Conservation (phyloP, 2,113 vertebrate genomes). For the Rissa tridactyla region DNA sequence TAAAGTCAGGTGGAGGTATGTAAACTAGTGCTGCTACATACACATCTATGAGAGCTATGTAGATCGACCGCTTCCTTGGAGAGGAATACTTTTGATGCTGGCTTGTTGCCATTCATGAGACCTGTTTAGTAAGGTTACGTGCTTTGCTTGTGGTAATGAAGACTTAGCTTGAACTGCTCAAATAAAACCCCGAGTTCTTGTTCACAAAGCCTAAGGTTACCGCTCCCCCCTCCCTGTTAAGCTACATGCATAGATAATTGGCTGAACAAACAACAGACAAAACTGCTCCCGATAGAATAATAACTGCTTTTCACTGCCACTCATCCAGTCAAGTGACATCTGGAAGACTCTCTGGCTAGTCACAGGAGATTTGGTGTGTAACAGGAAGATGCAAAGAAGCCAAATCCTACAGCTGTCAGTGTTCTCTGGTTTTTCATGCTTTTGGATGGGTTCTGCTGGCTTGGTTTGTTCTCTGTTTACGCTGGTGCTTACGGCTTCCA, state of each 20-base stretch:
- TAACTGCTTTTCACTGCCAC: slow-evolving; percentile 52
- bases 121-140: background rate
- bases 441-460: slow-evolving; percentile 49
- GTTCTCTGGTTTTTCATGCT: background rate
- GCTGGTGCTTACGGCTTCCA: background rate
- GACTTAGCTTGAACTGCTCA: background rate
- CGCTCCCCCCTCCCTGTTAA: slow-evolving; percentile 5
- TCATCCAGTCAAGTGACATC: slow-evolving; percentile 60
- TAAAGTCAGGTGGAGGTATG: background rate
- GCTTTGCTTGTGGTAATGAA: slow-evolving; percentile 31
- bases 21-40: background rate
- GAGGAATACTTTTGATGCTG: background rate
- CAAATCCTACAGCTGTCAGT: slow-evolving; percentile 53
- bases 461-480: slow-evolving; percentile 37
- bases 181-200: background rate
- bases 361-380: slow-evolving; percentile 46
- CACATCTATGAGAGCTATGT: background rate
- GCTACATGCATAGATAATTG: slow-evolving; percentile 46
- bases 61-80: background rate
- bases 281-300: slow-evolving; percentile 48
- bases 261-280: slow-evolving; percentile 55
- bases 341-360: slow-evolving; percentile 52
- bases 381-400: slow-evolving; percentile 35
- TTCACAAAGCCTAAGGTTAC: slow-evolving; percentile 32
- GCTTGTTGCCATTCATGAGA: background rate